Conservation (phyloP, 2,888 invertebrate genomes). For the Syrphus vitripennis region DNA sequence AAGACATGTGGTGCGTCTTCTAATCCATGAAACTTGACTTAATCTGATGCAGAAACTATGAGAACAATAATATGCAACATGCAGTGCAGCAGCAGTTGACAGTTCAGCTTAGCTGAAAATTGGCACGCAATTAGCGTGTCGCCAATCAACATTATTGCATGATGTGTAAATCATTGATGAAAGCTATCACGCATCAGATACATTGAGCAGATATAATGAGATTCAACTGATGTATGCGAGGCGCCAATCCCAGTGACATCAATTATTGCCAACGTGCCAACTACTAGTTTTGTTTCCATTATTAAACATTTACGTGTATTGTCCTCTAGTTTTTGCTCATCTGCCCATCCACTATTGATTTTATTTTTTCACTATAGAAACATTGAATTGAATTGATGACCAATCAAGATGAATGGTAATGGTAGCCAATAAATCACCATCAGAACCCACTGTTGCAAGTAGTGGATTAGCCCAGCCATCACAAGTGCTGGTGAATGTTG, state of each 20-base stretch:
- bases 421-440: conserved; percentile 45
- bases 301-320: not conserved
- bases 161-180: not conserved
- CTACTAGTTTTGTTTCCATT: not conserved
- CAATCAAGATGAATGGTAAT: conserved; percentile 31
- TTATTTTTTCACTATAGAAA: not conserved
- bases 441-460: not conserved
- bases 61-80: not conserved
- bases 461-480: conserved; percentile 27
- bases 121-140: conserved; percentile 42
- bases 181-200: not conserved
- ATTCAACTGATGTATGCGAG: conserved; percentile 13
- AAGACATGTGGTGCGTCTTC: conserved; percentile 7
- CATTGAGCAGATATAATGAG: not conserved
- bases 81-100: not conserved
- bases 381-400: conserved; percentile 40
- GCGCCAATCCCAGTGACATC: conserved; percentile 50
- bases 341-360: not conserved
- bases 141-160: conserved; percentile 13
- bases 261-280: conserved; percentile 12
- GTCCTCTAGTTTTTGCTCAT: not conserved
- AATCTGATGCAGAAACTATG: conserved; percentile 7
- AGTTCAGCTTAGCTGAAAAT: conserved; percentile 30
- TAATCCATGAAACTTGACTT: conserved; percentile 17
- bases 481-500: not conserved